A percentile compares a stretch with the other conserved stretches of the same genome.
Evolutionary conservation across 2,888 invertebrate genomes (phyloP).

Genomic region (Drosophila limbata): DNA sequence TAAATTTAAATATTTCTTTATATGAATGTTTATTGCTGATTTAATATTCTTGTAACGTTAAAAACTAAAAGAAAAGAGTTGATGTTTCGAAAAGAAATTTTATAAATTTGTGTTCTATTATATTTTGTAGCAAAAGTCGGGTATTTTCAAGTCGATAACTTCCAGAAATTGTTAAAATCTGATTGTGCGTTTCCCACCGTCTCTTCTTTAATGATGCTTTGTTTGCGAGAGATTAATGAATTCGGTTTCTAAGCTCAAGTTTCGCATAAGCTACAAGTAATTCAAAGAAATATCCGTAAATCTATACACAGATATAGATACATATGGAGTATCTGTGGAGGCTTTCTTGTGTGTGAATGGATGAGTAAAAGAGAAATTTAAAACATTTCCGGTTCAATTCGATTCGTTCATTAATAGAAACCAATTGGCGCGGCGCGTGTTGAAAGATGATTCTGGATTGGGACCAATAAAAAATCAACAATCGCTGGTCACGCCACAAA

Average conservation of each 20-base stretch:
- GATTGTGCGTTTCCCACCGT: conserved; percentile 60
- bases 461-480: conserved; percentile 14
- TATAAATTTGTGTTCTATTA: no score
- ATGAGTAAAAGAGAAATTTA: conserved; percentile 61
- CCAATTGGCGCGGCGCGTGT: conserved; percentile 58
- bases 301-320: neutral
- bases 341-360: conserved; percentile 3
- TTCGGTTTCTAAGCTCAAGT: conserved; percentile 53
- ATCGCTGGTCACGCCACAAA: conserved; percentile 45
- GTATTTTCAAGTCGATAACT: neutral
- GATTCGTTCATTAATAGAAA: conserved; percentile 68
- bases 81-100: no score
- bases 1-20: no score
- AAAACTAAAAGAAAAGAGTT: no score
- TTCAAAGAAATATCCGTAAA: conserved; percentile 17
- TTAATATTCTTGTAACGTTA: no score
- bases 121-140: neutral
- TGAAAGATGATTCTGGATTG: conserved; percentile 27
- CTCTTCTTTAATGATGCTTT: conserved; percentile 59
- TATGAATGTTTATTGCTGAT: no score
- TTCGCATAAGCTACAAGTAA: conserved; percentile 48
- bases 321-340: neutral
- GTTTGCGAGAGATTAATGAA: conserved; percentile 74
- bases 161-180: neutral
- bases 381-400: conserved; percentile 62